Evolutionary conservation across 2,888 invertebrate species (phyloP).

Genomic region (Ophion ellenae): DNA sequence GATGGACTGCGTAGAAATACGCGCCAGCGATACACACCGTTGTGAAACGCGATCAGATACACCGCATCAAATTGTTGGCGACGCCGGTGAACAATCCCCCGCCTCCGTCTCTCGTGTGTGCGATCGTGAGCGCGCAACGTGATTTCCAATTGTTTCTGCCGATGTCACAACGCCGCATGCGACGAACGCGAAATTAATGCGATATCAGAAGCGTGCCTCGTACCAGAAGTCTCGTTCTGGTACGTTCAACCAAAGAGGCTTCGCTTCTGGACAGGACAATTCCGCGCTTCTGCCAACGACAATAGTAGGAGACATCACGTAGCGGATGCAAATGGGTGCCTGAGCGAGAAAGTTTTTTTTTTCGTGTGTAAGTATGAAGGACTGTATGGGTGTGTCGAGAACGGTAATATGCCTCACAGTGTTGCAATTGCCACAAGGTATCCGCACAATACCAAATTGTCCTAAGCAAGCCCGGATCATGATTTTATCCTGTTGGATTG

Average conservation of each 20-base stretch:
- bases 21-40: background rate
- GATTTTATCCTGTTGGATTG: no score
- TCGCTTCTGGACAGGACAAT: slow-evolving; percentile 16
- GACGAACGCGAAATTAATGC: slow-evolving; percentile 25
- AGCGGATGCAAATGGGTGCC: background rate
- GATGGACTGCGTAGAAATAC: slow-evolving; percentile 2
- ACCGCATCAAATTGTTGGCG: slow-evolving; percentile 39
- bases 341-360: background rate
- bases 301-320: slow-evolving; percentile 47
- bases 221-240: slow-evolving; percentile 5
- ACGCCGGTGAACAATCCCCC: slow-evolving; percentile 20
- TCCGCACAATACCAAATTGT: no score
- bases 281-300: background rate
- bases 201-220: slow-evolving; percentile 44
- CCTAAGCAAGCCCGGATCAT: no score
- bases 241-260: slow-evolving; percentile 16
- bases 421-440: background rate
- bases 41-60: slow-evolving; percentile 41
- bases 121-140: slow-evolving; percentile 59
- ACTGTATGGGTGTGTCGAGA: background rate
- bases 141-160: slow-evolving; percentile 72
- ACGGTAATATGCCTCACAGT: background rate
- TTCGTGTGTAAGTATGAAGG: background rate
- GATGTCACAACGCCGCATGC: slow-evolving; percentile 66
- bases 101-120: background rate